A percentile compares a stretch with the other conserved stretches of the same genome.
Evolutionary conservation across 1,140 invertebrate species (phyloP).

Genomic region (Brachionus plicatilis): DNA sequence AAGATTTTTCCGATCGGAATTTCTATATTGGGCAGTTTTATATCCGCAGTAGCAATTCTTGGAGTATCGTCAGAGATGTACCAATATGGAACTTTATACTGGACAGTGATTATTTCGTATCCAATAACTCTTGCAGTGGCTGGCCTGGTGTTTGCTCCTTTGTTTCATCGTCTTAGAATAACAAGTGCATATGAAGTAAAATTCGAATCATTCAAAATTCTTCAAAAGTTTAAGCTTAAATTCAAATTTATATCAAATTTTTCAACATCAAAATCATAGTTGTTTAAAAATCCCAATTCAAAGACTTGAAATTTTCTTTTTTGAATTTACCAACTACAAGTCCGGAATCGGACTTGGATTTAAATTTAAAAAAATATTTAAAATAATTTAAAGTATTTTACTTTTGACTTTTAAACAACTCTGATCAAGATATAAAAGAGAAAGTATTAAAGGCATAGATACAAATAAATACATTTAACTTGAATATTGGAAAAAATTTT

Average conservation of each 20-base stretch:
- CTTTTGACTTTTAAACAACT: too few species aligned
- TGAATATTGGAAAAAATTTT: too few species aligned
- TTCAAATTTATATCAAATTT: slow-evolving; percentile 58
- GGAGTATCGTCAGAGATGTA: slow-evolving; percentile 52
- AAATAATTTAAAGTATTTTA: too few species aligned
- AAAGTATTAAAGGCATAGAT: too few species aligned
- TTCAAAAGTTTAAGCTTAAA: not conserved
- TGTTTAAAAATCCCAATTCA: too few species aligned
- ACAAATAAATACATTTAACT: too few species aligned
- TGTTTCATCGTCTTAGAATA: slow-evolving; percentile 50
- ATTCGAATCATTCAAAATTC: not conserved
- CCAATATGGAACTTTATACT: slow-evolving; percentile 47
- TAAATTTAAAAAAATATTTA: too few species aligned
- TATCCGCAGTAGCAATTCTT: slow-evolving; percentile 57
- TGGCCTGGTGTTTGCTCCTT: slow-evolving; percentile 45
- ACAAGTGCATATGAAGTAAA: slow-evolving; percentile 50
- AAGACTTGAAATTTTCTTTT: too few species aligned
- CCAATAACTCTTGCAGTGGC: slow-evolving; percentile 40
- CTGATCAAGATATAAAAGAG: too few species aligned
- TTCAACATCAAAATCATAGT: too few species aligned
- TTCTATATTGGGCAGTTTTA: slow-evolving; percentile 53
- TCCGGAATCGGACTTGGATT: too few species aligned
- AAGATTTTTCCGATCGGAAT: slow-evolving; percentile 49
- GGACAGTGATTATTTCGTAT: slow-evolving; percentile 43
- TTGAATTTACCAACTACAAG: too few species aligned